Percentiles rank a stretch among this genome's conserved stretches.
Evolutionary conservation across 2,113 vertebrate genomes (phyloP).

Genomic region (Eptesicus fuscus): DNA sequence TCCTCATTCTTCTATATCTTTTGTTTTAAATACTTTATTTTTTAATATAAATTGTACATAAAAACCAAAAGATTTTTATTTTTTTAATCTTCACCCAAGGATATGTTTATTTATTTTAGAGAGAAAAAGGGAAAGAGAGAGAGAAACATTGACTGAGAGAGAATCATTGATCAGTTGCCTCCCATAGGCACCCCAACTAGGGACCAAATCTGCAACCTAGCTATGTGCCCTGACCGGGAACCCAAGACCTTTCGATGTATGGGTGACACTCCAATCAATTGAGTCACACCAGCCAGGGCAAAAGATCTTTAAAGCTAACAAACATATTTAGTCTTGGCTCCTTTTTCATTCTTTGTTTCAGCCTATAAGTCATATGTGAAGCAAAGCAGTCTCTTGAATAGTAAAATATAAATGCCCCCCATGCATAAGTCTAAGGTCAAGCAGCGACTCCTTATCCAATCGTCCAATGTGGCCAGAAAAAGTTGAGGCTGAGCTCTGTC

Average conservation of each 20-base stretch:
- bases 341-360: not conserved
- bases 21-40: slow-evolving; percentile 30
- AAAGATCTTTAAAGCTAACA: not conserved
- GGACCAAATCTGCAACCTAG: no score
- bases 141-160: no score
- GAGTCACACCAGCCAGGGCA: no score
- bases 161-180: no score
- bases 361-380: not conserved
- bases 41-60: not conserved
- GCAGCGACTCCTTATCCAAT: not conserved
- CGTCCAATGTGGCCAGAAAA: not conserved
- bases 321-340: not conserved
- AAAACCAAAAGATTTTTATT: not conserved
- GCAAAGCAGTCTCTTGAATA: not conserved
- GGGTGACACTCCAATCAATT: no score
- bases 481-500: not conserved
- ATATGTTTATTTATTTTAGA: no score
- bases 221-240: no score
- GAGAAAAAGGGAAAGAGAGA: no score
- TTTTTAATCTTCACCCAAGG: no score
- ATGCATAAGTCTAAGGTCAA: not conserved
- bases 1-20: not conserved
- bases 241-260: no score
- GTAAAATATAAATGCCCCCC: not conserved
- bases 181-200: no score